Percentiles rank a stretch among this genome's conserved stretches.
Conservation (phyloP, 2,888 invertebrate species). For the Bimastos eiseni region DNA sequence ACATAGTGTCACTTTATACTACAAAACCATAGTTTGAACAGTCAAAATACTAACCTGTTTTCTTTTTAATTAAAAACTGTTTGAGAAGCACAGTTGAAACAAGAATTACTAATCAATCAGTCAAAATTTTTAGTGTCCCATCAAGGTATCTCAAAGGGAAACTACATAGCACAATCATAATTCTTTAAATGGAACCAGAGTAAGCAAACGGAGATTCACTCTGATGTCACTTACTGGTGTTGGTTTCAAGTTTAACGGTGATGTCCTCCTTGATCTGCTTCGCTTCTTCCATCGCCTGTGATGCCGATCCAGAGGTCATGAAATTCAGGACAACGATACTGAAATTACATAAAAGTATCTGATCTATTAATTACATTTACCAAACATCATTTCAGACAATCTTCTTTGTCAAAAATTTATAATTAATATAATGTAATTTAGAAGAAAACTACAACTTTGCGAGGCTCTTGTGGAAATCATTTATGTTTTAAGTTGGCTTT, state of each 20-base stretch:
- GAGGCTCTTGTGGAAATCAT: background rate
- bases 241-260: constrained; percentile 29
- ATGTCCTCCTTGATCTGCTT: constrained; percentile 28
- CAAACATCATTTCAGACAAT: background rate
- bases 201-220: background rate
- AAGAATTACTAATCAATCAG: too few species aligned
- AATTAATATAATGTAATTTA: too few species aligned
- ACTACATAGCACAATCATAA: background rate
- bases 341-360: background rate
- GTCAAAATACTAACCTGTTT: background rate
- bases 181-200: background rate
- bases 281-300: constrained; percentile 22
- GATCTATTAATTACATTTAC: background rate
- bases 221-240: constrained; percentile 26
- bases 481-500: background rate
- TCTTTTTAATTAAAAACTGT: too few species aligned
- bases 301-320: constrained; percentile 33
- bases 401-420: too few species aligned
- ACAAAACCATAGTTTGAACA: too few species aligned
- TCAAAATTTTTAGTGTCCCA: too few species aligned
- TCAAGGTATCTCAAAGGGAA: background rate
- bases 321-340: constrained; percentile 32
- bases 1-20: background rate
- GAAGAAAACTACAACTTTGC: background rate
- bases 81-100: background rate